Base-by-base conservation (phyloP, 2,113 vertebrate species). In the Poecilia latipinna region DNA sequence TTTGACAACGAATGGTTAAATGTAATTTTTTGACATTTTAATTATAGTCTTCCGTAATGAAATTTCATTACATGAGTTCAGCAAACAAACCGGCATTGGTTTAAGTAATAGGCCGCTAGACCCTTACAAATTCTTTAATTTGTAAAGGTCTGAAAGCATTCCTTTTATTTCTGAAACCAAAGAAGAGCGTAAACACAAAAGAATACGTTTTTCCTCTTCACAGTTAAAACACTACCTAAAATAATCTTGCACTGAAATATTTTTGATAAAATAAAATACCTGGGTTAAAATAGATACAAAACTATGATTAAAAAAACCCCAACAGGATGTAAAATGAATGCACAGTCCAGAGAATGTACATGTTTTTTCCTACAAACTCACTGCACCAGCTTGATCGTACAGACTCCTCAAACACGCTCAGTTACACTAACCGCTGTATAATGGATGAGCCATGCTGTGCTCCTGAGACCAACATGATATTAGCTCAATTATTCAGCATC, bases 401-500 rank as follows among this genome's bases (percentile, higher is more conserved):
- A 57, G 5, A 19, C 0, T 24, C 1, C 57, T 80, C 35, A 8
- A 12, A 24, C 74, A 4, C 10, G 48, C 26, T 80, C n/a, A 3
- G 39, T 74, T 66, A 68, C 70, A 73, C 61, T 8, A 32, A 31
- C 35, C 12, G 48, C 31, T 86, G 26, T 42, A 82, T 85, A 78
- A 86, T 86, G 29, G 44, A 87, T 78, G 75, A 77, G 68, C 35
- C 64, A 42, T 37, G 63, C 68, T 75, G 64, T 0, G n/a, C 69
- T 22, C 51, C 66, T 62, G 44, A 76, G 33, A 68, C 75, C 71
- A 75, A 61, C 65, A 57, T 1, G 74, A 54, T n/a, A 63, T 74
- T 72, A 65, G 70, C 65, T 75, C 44, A 82, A 90, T 86, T 77
- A 86, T 89, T 88, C 75, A 90, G 12, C 48, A 74, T 28, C 73